phyloP scores from a whole-genome alignment of 2,113 vertebrate genomes.

The Orycteropus afer region DNA sequence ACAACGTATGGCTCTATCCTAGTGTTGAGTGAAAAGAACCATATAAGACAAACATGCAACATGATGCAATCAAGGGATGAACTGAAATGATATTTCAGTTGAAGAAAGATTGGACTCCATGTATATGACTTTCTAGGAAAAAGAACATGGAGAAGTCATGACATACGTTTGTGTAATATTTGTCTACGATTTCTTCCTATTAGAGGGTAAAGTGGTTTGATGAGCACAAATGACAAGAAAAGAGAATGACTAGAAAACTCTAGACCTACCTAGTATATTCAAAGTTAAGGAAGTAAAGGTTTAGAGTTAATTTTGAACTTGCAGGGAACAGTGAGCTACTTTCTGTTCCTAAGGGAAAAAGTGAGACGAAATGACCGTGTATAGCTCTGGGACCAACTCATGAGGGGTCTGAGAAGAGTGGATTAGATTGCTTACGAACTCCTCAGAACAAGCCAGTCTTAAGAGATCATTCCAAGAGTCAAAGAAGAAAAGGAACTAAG shows the following conservation, averaged over 20 bases:
- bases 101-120: background rate
- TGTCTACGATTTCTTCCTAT: background rate
- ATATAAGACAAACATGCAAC: background rate
- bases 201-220: background rate
- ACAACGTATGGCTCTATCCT: background rate
- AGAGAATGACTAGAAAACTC: background rate
- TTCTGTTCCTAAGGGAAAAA: background rate
- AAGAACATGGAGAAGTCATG: background rate
- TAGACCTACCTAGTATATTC: background rate
- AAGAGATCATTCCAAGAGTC: background rate
- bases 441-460: background rate
- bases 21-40: background rate
- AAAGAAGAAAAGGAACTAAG: background rate
- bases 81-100: background rate
- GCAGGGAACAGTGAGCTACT: background rate
- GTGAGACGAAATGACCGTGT: background rate
- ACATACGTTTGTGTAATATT: background rate
- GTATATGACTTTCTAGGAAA: background rate
- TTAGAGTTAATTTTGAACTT: background rate
- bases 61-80: background rate
- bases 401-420: background rate
- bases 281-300: background rate
- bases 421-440: background rate
- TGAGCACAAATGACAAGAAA: background rate
- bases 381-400: background rate